Base-by-base conservation (phyloP, 2,797 vertebrate species). In the Tinamus major region DNA sequence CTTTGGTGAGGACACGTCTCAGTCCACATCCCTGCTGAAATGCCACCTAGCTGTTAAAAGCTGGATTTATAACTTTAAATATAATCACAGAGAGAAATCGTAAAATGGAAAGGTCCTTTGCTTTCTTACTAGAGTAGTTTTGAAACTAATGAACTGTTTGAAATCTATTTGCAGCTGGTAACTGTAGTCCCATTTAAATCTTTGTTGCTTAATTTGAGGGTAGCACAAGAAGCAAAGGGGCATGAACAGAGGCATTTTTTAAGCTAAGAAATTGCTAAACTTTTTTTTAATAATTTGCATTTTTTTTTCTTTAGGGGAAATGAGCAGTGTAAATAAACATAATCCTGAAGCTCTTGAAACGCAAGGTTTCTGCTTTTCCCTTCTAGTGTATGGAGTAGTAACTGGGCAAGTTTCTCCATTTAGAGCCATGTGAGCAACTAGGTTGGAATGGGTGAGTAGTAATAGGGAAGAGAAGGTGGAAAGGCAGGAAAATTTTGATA, bases 21-120 rank as follows among this genome's bases (percentile, higher is more conserved):
- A 63, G 51, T 46, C n/a, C 39, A 68, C 75, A 23, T 35, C 49
- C 31, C 62, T 20, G 26, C n/a, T 64, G 74, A 29, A 44, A 64
- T 75, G 58, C 35, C 51, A 41, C 31, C 24, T 65, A 78, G 90
- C 62, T 79, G 31, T 69, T 86, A 71, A 80, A 74, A 83, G 39
- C n/a, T 70, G 31, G 42, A 39, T 31, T 93, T 72, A 19, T 46
- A 65, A 33, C 59, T 83, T 41, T 18, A 71, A 70, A 24, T 29
- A 21, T 8, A 19, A 29, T 21, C 1, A 10, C 37, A 81, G 42
- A 63, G 6, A 81, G 37, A 63, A 7, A 75, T 44, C 15, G 61
- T 35, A 85, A 56, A 82, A 51, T 59, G 29, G 82, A 76, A 48
- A 4, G 4, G 18, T 2, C 74, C 79, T 70, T 37, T 62, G 58